Conservation (phyloP, 1,140 invertebrate genomes). For the Procambarus virginalis region DNA sequence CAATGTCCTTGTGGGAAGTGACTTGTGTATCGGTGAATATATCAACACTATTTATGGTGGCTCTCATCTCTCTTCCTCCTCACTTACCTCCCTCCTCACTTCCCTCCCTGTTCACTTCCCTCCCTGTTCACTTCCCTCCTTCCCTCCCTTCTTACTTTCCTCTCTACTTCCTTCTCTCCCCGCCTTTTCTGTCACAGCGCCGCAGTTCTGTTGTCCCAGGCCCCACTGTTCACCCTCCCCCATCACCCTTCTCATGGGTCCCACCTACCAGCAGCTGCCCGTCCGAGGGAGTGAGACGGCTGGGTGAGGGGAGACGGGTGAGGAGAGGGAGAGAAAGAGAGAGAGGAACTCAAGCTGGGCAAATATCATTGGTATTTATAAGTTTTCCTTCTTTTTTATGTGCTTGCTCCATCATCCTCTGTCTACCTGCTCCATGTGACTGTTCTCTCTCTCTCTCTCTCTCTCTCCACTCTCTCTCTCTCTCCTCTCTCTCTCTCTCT, state of each 20-base stretch:
- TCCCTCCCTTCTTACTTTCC: background rate
- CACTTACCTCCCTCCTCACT: background rate
- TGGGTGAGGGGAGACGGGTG: background rate
- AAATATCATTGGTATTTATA: background rate
- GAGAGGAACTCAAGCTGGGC: background rate
- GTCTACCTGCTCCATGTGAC: background rate
- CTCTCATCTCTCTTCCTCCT: background rate
- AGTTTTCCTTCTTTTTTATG: background rate
- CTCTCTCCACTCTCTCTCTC: background rate
- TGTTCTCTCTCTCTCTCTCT: background rate
- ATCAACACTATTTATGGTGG: no score
- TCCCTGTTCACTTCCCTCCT: no score
- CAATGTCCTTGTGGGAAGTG: no score
- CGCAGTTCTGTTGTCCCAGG: background rate
- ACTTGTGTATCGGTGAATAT: no score
- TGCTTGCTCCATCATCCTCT: constrained; percentile 16
- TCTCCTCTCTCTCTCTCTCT: background rate
- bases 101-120: no score
- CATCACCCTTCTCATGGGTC: background rate
- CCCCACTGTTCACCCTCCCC: background rate
- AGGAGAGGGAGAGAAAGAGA: background rate
- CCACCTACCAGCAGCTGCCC: background rate
- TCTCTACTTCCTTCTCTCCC: background rate
- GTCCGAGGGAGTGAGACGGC: background rate
- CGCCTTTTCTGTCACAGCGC: background rate